Percentiles rank a stretch among this genome's conserved stretches.
phyloP scores from a whole-genome alignment of 2,113 vertebrate genomes.

The Delphinapterus leucas region DNA sequence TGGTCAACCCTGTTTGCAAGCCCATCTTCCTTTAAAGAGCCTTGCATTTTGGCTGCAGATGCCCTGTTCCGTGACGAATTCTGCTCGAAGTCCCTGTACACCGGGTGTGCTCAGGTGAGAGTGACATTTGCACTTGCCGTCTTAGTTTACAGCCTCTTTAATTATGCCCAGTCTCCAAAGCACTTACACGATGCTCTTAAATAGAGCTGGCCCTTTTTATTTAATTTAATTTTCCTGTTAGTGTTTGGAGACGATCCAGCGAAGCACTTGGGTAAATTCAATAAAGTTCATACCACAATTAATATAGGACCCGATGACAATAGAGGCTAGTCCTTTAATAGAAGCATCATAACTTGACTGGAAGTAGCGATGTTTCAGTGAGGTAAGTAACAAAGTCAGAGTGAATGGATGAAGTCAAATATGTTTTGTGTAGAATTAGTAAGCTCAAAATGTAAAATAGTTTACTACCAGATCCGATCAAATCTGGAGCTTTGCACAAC shows the following conservation, averaged over 20 bases:
- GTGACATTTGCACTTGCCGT: conserved; percentile 53
- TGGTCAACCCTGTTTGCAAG: neutral
- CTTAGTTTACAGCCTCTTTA: conserved; percentile 80
- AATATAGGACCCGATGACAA: conserved; percentile 81
- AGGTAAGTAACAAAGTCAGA: conserved; percentile 54
- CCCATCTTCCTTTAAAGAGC: neutral
- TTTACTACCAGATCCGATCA: neutral
- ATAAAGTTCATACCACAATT: conserved; percentile 84
- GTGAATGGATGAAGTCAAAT: neutral
- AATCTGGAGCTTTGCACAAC: neutral
- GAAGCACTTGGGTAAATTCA: conserved; percentile 89
- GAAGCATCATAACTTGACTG: conserved; percentile 65
- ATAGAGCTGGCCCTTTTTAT: conserved; percentile 84
- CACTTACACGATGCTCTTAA: conserved; percentile 80
- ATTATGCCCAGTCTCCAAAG: conserved; percentile 80
- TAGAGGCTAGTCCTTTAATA: conserved; percentile 68
- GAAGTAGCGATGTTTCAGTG: conserved; percentile 63
- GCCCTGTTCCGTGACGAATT: neutral
- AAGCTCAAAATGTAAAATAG: neutral
- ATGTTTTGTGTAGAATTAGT: neutral
- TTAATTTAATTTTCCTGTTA: conserved; percentile 88
- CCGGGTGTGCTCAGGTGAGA: neutral
- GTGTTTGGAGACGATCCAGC: conserved; percentile 88
- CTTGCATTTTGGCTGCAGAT: neutral
- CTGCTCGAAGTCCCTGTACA: neutral